These are phyloP conservation scores for Cavia porcellus DNA, from an alignment of 2,113 vertebrate genomes.

Conservation along the genomic window DNA sequence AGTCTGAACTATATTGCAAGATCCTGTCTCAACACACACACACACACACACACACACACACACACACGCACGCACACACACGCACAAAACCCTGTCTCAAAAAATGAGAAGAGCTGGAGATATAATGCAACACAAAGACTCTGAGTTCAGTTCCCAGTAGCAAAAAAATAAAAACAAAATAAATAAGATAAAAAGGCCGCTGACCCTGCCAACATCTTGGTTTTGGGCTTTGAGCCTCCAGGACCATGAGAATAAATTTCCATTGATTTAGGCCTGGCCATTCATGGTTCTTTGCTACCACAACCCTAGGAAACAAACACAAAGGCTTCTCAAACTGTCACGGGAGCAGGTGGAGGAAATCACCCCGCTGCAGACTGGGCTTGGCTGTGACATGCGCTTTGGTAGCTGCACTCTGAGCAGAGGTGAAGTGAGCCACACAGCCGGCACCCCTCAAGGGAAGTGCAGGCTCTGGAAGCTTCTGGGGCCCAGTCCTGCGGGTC, in stretches of 20 bases:
- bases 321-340: neutral
- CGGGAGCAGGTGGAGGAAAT: neutral
- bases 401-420: neutral
- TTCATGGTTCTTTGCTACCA: neutral
- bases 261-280: neutral
- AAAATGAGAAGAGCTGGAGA: neutral
- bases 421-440: neutral
- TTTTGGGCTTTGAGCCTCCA: neutral
- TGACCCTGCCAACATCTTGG: neutral
- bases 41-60: too few species aligned
- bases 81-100: too few species aligned
- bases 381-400: neutral
- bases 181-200: neutral
- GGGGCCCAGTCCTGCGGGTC: neutral
- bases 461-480: neutral
- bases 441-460: neutral
- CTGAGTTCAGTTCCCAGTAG: neutral
- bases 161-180: neutral
- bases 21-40: neutral
- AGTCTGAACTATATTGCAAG: neutral
- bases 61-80: neutral
- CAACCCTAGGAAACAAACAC: neutral
- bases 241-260: neutral
- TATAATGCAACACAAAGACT: neutral
- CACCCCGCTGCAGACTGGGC: neutral